Evolutionary conservation across 1,140 invertebrate genomes (phyloP).

Genomic region (Venturia canescens): DNA sequence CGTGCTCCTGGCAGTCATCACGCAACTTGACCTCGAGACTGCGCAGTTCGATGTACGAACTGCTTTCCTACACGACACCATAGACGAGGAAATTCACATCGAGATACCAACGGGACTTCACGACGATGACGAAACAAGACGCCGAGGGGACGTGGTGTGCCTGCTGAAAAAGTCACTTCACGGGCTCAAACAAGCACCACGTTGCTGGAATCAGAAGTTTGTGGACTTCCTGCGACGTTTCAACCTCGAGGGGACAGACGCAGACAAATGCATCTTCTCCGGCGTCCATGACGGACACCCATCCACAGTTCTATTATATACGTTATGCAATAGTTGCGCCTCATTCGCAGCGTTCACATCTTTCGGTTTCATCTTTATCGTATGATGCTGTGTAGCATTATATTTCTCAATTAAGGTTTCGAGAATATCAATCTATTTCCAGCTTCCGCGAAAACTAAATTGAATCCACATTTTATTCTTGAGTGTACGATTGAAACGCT

Average conservation of each 20-base stretch:
- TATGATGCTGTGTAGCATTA: too few species aligned
- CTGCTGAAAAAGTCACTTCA: slow-evolving; percentile 66
- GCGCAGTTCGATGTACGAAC: background rate
- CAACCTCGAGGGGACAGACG: background rate
- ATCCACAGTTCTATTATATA: too few species aligned
- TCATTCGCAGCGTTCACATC: too few species aligned
- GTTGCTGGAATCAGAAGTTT: slow-evolving; percentile 67
- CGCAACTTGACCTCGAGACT: background rate
- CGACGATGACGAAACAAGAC: background rate
- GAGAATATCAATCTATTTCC: too few species aligned
- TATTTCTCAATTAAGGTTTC: too few species aligned
- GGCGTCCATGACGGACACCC: too few species aligned
- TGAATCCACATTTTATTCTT: too few species aligned
- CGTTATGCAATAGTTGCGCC: too few species aligned
- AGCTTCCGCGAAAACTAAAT: too few species aligned
- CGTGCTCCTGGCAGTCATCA: background rate
- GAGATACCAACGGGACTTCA: background rate
- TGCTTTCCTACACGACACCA: background rate
- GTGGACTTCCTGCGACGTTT: slow-evolving; percentile 25
- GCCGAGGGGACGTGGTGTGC: slow-evolving; percentile 52
- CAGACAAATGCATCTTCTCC: too few species aligned
- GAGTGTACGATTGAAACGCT: too few species aligned
- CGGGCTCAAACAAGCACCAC: slow-evolving; percentile 67
- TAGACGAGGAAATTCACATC: background rate
- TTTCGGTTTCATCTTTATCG: too few species aligned